Percentiles rank a stretch among this genome's conserved stretches.
Conservation (phyloP, 2,888 invertebrate species). For the Candidula unifasciata region DNA sequence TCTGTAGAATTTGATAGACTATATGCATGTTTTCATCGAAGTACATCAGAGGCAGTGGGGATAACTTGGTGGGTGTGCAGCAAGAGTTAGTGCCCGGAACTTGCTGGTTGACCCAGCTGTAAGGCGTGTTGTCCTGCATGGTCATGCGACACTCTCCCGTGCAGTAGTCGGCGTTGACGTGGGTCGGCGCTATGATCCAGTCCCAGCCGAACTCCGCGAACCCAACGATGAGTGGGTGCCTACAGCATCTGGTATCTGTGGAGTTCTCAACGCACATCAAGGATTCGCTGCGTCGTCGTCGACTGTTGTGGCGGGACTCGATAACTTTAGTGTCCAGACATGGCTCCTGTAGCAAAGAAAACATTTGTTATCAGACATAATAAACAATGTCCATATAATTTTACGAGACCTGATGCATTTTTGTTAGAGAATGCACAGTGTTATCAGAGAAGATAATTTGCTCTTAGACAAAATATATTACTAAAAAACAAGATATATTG, state of each 20-base stretch:
- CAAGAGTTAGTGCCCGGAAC: constrained; percentile 84
- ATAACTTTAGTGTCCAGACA: constrained; percentile 67
- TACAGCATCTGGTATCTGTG: constrained; percentile 91
- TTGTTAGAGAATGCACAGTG: no score
- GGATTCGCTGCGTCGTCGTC: constrained; percentile 86
- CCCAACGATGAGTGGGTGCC: constrained; percentile 95
- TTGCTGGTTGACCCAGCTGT: constrained; percentile 91
- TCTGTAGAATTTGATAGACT: constrained; percentile 68
- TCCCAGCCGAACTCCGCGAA: constrained; percentile 98
- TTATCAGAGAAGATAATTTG: no score
- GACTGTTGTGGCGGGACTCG: constrained; percentile 53
- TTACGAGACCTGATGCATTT: no score
- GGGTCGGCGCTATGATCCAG: constrained; percentile 96
- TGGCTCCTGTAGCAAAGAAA: constrained; percentile 59
- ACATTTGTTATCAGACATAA: background rate
- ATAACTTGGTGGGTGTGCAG: constrained; percentile 93
- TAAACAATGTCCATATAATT: background rate
- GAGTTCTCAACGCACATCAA: constrained; percentile 90
- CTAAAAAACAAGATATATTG: no score
- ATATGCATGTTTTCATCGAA: constrained; percentile 90
- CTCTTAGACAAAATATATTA: no score
- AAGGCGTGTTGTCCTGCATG: constrained; percentile 90
- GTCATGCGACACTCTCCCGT: constrained; percentile 94
- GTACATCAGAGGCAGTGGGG: constrained; percentile 90
- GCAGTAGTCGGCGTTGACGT: constrained; percentile 97